A percentile compares a stretch with the other conserved stretches of the same genome.
These are phyloP conservation scores for Agrotis ipsilon DNA, from an alignment of 2,888 invertebrate species.

Conservation along the genomic window DNA sequence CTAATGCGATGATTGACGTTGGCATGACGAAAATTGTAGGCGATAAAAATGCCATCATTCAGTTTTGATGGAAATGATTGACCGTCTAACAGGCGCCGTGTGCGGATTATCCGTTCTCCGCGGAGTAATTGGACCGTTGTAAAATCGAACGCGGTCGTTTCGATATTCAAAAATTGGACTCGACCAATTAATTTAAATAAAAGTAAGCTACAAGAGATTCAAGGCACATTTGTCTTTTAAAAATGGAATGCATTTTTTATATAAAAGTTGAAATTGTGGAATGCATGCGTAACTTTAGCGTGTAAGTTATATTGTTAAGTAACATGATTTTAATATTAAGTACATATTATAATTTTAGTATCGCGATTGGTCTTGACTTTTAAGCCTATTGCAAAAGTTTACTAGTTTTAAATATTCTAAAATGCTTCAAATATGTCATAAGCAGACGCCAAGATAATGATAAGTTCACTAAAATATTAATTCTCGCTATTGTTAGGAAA, in stretches of 20 bases:
- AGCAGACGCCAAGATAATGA: slow-evolving; percentile 25
- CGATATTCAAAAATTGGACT: slow-evolving; percentile 20
- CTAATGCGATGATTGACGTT: no score
- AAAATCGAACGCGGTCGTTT: background rate
- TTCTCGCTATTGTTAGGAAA: slow-evolving; percentile 29
- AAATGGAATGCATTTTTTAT: slow-evolving; percentile 47
- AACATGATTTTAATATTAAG: slow-evolving; percentile 43
- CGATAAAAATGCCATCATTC: no score
- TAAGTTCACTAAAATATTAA: slow-evolving; percentile 18
- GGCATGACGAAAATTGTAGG: no score
- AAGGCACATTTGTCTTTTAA: slow-evolving; percentile 65
- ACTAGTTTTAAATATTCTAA: slow-evolving; percentile 12
- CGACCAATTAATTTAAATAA: slow-evolving; percentile 22
- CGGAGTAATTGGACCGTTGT: background rate
- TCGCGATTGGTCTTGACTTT: slow-evolving; percentile 49
- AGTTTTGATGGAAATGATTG: no score
- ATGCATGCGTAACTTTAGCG: slow-evolving; percentile 27
- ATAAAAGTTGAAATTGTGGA: slow-evolving; percentile 23
- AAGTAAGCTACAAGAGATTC: slow-evolving; percentile 65
- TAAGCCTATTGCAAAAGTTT: slow-evolving; percentile 30
- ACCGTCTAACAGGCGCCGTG: no score
- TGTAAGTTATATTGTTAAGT: slow-evolving; percentile 17
- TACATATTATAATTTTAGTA: slow-evolving; percentile 30
- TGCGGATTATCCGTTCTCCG: background rate
- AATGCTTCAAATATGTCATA: slow-evolving; percentile 28